These are phyloP conservation scores for Lycaon pictus DNA, from an alignment of 2,113 vertebrate genomes.

Conservation along the genomic window DNA sequence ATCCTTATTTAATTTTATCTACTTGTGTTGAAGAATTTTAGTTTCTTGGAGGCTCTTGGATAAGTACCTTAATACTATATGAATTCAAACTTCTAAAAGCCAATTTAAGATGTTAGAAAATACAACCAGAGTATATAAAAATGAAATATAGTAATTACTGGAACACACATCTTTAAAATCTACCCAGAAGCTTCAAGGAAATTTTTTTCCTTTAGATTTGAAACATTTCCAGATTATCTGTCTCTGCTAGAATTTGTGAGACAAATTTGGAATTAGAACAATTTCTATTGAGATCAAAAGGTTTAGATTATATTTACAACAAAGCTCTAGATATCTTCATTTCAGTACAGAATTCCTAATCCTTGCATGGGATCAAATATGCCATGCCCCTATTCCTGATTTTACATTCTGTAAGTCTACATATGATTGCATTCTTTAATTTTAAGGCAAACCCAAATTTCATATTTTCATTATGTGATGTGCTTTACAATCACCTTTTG, in stretches of 20 bases:
- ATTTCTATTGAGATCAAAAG: not conserved
- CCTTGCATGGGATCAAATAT: not conserved
- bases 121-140: slow-evolving; percentile 50
- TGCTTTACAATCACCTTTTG: slow-evolving; percentile 35
- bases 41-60: slow-evolving; percentile 5
- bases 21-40: slow-evolving; percentile 4
- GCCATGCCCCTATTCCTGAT: not conserved
- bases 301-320: slow-evolving; percentile 43
- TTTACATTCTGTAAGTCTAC: slow-evolving; percentile 31
- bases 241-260: slow-evolving; percentile 40
- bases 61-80: slow-evolving; percentile 28
- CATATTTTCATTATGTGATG: slow-evolving; percentile 18
- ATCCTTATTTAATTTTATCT: slow-evolving; percentile 12
- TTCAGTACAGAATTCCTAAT: slow-evolving; percentile 44
- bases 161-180: slow-evolving; percentile 51
- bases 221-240: slow-evolving; percentile 33
- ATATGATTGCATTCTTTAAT: slow-evolving; percentile 38
- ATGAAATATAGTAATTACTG: slow-evolving; percentile 35
- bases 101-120: slow-evolving; percentile 59
- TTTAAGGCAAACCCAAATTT: slow-evolving; percentile 16
- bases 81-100: slow-evolving; percentile 19
- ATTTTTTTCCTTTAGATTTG: slow-evolving; percentile 47
- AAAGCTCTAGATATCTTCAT: slow-evolving; percentile 52
- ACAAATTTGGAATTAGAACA: slow-evolving; percentile 44
- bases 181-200: not conserved